Percentiles rank a stretch among this genome's conserved stretches.
phyloP scores from a whole-genome alignment of 2,888 invertebrate genomes.

The Onchidella celtica region DNA sequence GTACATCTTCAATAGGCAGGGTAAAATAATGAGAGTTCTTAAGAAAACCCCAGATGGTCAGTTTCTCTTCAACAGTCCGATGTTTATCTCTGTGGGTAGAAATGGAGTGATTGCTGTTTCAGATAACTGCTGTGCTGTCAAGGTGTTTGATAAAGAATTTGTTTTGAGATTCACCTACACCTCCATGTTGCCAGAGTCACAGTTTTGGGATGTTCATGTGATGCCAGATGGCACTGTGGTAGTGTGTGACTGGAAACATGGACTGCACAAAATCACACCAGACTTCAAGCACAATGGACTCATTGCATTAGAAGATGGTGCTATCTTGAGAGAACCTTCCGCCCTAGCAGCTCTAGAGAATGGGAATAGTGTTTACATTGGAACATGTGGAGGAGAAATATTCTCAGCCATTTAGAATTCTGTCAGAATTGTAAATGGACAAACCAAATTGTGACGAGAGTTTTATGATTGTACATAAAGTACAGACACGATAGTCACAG shows the following conservation, averaged over 20 bases:
- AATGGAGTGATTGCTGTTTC: constrained; percentile 53
- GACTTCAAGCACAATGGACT: constrained; percentile 37
- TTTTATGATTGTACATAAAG: no score
- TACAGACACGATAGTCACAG: no score
- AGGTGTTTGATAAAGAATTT: constrained; percentile 53
- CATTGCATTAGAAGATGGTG: constrained; percentile 15
- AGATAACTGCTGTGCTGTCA: constrained; percentile 52
- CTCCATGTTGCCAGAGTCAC: constrained; percentile 51
- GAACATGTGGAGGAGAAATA: constrained; percentile 42
- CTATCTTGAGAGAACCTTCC: constrained; percentile 42
- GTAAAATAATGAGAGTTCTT: constrained; percentile 45
- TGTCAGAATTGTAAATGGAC: no score
- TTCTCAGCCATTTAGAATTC: constrained; percentile 39
- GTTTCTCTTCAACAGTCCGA: constrained; percentile 52
- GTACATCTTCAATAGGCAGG: constrained; percentile 33
- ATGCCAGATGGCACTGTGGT: constrained; percentile 44
- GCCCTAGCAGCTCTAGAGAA: constrained; percentile 46
- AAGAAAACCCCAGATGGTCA: constrained; percentile 54
- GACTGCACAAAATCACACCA: constrained; percentile 52
- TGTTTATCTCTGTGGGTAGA: constrained; percentile 53
- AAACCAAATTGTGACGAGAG: no score
- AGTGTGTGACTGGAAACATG: constrained; percentile 58
- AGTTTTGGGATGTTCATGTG: constrained; percentile 58
- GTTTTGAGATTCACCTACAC: constrained; percentile 50
- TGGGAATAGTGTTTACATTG: constrained; percentile 41